A percentile compares a stretch with the other conserved stretches of the same genome.
These are phyloP conservation scores for Triops cancriformis DNA, from an alignment of 1,140 invertebrate genomes.

Conservation along the genomic window DNA sequence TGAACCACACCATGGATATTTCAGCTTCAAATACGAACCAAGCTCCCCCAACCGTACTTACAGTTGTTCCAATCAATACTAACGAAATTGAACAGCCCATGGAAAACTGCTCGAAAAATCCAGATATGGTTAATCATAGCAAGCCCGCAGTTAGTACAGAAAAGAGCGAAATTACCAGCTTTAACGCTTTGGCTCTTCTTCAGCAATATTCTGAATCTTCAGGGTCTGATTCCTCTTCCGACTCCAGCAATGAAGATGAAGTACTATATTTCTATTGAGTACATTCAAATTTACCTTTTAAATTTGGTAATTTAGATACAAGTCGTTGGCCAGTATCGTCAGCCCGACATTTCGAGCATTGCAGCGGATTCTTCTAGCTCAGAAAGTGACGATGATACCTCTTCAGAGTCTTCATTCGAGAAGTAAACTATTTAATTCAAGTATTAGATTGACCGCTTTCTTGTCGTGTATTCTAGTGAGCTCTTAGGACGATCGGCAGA, in stretches of 20 bases:
- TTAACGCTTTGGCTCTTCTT: not conserved
- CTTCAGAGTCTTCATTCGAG: not conserved
- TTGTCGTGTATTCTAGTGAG: not conserved
- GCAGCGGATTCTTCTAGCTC: not conserved
- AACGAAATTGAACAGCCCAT: no score
- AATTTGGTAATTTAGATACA: not conserved
- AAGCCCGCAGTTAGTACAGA: not conserved
- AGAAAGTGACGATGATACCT: not conserved
- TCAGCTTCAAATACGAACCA: no score
- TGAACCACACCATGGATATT: no score
- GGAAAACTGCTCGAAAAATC: no score
- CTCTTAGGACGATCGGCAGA: not conserved
- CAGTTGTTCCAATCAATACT: no score
- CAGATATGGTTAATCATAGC: no score
- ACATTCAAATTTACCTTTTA: no score
- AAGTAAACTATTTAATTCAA: not conserved
- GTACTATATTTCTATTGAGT: no score
- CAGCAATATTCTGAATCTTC: not conserved
- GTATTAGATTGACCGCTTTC: not conserved
- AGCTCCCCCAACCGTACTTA: no score
- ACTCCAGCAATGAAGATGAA: not conserved
- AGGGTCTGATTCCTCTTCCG: not conserved
- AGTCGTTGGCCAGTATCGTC: not conserved
- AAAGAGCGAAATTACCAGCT: not conserved
- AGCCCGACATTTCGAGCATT: not conserved